Conservation (phyloP, 2,888 invertebrate species). For the Ashinkailepas kermadecensis region DNA sequence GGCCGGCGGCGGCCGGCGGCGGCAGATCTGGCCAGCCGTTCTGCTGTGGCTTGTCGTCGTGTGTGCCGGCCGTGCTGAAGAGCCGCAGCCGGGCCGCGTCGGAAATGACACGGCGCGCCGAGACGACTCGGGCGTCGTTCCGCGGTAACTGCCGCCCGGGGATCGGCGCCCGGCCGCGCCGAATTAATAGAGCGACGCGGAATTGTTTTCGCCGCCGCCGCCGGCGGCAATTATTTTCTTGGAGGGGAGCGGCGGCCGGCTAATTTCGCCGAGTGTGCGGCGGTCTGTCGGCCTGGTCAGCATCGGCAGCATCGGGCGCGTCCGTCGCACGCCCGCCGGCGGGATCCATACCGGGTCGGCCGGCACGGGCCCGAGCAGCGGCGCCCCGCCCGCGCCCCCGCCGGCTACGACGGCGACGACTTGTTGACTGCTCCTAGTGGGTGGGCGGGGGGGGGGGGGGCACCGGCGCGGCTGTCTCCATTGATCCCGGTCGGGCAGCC, state of each 20-base stretch:
- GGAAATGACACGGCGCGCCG: too few relatives aligned
- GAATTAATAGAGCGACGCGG: not conserved
- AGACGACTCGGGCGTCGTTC: too few relatives aligned
- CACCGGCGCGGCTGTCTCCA: not conserved
- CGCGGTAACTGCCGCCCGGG: too few relatives aligned
- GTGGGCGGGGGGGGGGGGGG: not conserved
- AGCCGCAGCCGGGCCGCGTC: too few relatives aligned
- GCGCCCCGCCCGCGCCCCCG: too few relatives aligned
- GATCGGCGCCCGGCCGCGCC: not conserved
- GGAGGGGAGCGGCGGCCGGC: not conserved
- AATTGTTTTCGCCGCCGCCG: conserved; percentile 1
- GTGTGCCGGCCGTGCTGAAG: too few relatives aligned
- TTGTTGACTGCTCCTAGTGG: not conserved
- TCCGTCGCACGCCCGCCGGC: not conserved
- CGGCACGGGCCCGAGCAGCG: too few relatives aligned
- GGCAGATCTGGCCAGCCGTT: too few relatives aligned
- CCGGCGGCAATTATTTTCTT: not conserved
- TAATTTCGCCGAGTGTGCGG: not conserved
- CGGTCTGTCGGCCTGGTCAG: conserved; percentile 1
- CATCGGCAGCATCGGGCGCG: not conserved
- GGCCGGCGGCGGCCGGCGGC: too few relatives aligned
- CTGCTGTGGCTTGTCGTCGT: too few relatives aligned
- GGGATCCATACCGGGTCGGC: too few relatives aligned
- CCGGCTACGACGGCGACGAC: not conserved
- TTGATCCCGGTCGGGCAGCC: too few relatives aligned